Evolutionary conservation across 2,888 invertebrate genomes (phyloP), one percentile per base, ranked within the genome.

Genomic region (Agrenia bidenticulata): DNA sequence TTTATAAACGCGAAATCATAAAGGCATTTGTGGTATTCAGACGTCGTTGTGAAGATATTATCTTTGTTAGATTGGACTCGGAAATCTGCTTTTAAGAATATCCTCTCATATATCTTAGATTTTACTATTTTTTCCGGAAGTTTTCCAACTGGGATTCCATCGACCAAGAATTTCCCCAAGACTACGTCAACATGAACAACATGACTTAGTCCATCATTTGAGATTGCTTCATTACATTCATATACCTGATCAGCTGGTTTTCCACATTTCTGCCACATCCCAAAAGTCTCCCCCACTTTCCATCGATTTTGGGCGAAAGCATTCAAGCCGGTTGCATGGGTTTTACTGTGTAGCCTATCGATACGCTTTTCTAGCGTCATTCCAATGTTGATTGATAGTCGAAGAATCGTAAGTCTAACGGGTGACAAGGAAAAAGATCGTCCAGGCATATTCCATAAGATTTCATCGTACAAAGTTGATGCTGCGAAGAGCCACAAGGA

Each of bases 101-200:
- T 63, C 11, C 66, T 41, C 50, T 54, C 11, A 19, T 50, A 69
- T 0, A 50, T 15, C 1, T 32, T 26, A 19, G 37, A 21, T 1
- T 26, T 2, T 0, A 49, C 23, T 0, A 69, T 54, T 1, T 50
- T 41, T 5, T 26, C 13, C 7, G 66, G 58, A 9, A 69, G 61
- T 39, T 27, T 50, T 0, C 56, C 17, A 17, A 61, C 58, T 11
- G 63, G 63, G 19, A 15, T 49, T 2, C 63, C 63, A 32, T 69
- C 61, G 0, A 69, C 69, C 0, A 69, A 45, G 39, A 66, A 69
- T 13, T 45, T 32, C 1, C 69, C 69, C 4, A 39, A 49, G 5
- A 69, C 15, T 1, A 65, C 26, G 45, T 69, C 69, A 41, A 67
- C 21, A 27, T 56, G 56, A 11, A 64, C 11, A 17, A 37, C 41